Base-by-base conservation (phyloP, 2,888 invertebrate genomes). In the Phrixothrix hirtus region DNA sequence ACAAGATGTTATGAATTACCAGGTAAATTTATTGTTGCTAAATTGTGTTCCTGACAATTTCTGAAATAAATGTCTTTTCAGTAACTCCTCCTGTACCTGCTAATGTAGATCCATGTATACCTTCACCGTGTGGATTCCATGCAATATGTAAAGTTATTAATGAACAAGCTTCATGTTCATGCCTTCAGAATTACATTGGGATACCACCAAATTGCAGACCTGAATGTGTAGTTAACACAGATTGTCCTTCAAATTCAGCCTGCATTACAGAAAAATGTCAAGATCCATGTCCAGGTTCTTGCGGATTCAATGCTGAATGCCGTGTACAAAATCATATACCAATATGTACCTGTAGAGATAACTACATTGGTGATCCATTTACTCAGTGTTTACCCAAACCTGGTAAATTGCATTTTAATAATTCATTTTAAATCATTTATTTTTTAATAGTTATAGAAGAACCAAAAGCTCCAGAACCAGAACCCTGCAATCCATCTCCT, bases 51-150 rank as follows among this genome's bases (percentile, higher is more conserved):
- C n/a, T n/a, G n/a, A n/a, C n/a, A n/a, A n/a, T n/a, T n/a, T n/a
- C n/a, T n/a, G n/a, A n/a, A n/a, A n/a, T n/a, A n/a, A n/a, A n/a
- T n/a, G n/a, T n/a, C n/a, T 41, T 36, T 44, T 36, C 34, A 34
- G 15, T 46, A 39, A 42, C 68, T 55, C 55, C 29, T 25, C 64
- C 57, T 58, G 59, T 74, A 16, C 74, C 71, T 16, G 57, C 64
- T 6, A 74, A 76, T 1, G 69, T 73, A 15, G 78, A 82, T 66
- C 79, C 79, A 1, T 83, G 83, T 62, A 74, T 79, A 62, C 81
- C 86, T 26, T 84, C 83, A 41, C 87, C 88, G 0, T 91, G 91
- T 67, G 91, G 91, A 17, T 83, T 85, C 0, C 88, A 90, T 68
- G 83, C 88, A 17, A 81, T 83, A 61, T 90, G 90, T 64, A 81